phyloP scores from a whole-genome alignment of 2,797 vertebrate genomes.

The Darevskia mixta region DNA sequence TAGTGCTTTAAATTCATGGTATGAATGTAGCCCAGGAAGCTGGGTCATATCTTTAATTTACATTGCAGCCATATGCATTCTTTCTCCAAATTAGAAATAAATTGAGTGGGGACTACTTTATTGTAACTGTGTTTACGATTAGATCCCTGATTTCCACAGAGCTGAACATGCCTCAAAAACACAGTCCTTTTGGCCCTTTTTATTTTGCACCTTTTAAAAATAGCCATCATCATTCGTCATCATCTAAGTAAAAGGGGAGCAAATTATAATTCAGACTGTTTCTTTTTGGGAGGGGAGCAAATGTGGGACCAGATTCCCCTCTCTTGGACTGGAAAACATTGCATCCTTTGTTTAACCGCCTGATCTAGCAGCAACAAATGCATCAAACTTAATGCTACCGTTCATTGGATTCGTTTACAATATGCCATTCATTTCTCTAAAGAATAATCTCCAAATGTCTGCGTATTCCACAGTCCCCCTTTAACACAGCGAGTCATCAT shows the following conservation, averaged over 20 bases:
- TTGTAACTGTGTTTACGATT: background rate
- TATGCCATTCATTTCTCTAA: background rate
- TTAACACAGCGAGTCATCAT: conserved; percentile 49
- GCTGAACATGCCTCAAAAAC: background rate
- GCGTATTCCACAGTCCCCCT: conserved; percentile 39
- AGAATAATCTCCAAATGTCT: conserved; percentile 34
- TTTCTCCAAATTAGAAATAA: background rate
- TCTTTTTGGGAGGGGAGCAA: background rate
- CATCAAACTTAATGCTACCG: background rate
- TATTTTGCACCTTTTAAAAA: background rate
- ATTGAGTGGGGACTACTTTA: background rate
- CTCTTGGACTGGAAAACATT: conserved; percentile 7
- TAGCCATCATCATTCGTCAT: background rate
- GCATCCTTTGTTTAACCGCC: conserved; percentile 28
- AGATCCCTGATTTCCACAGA: background rate
- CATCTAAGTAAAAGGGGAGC: background rate
- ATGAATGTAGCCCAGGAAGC: too few species aligned
- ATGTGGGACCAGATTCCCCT: background rate
- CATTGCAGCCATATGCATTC: background rate
- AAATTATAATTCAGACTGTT: background rate
- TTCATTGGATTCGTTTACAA: background rate
- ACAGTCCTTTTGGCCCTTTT: background rate
- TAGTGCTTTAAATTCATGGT: too few species aligned
- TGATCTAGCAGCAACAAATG: conserved; percentile 2
- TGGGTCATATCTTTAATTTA: background rate